Evolutionary conservation across 1,140 invertebrate genomes (phyloP), one percentile per base, ranked within the genome.

Genomic region (Batillaria attramentaria): DNA sequence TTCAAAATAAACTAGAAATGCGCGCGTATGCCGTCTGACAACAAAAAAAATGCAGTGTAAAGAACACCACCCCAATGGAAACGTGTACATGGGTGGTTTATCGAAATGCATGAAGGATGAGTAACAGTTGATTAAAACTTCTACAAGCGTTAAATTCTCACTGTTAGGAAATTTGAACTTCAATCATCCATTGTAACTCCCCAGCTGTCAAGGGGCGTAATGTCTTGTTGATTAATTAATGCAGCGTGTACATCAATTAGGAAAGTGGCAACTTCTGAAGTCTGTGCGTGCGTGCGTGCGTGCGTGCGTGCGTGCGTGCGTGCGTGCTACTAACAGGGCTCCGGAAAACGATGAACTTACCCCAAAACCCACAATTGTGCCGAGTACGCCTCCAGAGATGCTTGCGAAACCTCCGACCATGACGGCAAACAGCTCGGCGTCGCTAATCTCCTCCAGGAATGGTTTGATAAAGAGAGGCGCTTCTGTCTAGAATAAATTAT

Each of bases 361-460:
- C 69, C 77, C 77, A n/a, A 72, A 79, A 46, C 46, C 42, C 1
- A 42, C 57, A 2, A 72, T 65, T 8, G 69, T 54, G 10, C 69
- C 69, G 24, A 79, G 57, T n/a, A 79, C 68, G 42, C 50, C 18
- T 24, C 77, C 77, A 42, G 66, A 35, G 31, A 79, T 62, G 24
- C 42, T 72, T 20, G 89, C 88, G 82, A 90, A 90, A 4, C 89
- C 89, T 75, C 86, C 88, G 0, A 87, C 89, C 84, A 89, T 86
- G 2, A 90, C 84, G 6, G 88, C 87, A 77, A 86, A 84, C 20
- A 90, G 70, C 79, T 90, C 89, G n/a, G 88, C 89, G 16, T 83
- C 79, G 6, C 89, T 90, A 83, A 90, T 87, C 43, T 85, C 70
- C 13, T 57, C 20, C 20, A 90, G 57, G 42, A 88, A 89, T 8